phyloP scores from a whole-genome alignment of 2,797 vertebrate species.

The Karalla daura region DNA sequence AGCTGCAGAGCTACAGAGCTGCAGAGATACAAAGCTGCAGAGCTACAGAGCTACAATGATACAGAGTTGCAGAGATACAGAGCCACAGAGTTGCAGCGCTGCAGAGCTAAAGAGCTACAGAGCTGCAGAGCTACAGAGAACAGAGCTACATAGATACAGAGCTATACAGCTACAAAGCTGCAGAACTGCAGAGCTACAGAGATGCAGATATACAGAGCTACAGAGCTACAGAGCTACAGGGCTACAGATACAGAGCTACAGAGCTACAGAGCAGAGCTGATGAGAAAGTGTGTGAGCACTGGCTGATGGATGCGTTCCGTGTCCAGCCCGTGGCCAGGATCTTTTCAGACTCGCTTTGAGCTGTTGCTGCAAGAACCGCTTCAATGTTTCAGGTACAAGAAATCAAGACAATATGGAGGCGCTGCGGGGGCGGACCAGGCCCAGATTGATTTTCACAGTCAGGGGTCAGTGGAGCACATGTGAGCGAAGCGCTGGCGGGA shows the following conservation, averaged over 20 bases:
- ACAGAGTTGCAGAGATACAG: conserved; percentile 6
- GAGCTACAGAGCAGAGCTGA: conserved; percentile 22
- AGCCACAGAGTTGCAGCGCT: no score
- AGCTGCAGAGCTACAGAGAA: conserved; percentile 15
- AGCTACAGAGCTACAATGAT: no score
- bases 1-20: conserved; percentile 12
- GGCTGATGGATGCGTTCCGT: background rate
- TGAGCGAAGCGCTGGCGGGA: conserved; percentile 49
- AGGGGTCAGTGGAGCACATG: conserved; percentile 49
- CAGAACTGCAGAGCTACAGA: conserved; percentile 11
- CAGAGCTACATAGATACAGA: no score
- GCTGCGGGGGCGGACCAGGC: conserved; percentile 1
- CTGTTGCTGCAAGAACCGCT: conserved; percentile 7
- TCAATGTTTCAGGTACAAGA: background rate
- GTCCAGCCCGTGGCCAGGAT: background rate
- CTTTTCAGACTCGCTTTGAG: background rate
- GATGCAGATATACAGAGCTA: conserved; percentile 17
- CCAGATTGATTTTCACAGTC: conserved; percentile 49
- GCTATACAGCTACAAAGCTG: conserved; percentile 1
- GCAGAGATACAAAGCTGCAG: conserved; percentile 17
- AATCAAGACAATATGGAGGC: conserved; percentile 33
- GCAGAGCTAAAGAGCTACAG: no score
- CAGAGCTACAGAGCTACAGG: conserved; percentile 13
- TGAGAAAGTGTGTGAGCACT: background rate
- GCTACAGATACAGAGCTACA: background rate